Conservation (phyloP, 2,797 vertebrate species). For the Coregonus sp. region DNA sequence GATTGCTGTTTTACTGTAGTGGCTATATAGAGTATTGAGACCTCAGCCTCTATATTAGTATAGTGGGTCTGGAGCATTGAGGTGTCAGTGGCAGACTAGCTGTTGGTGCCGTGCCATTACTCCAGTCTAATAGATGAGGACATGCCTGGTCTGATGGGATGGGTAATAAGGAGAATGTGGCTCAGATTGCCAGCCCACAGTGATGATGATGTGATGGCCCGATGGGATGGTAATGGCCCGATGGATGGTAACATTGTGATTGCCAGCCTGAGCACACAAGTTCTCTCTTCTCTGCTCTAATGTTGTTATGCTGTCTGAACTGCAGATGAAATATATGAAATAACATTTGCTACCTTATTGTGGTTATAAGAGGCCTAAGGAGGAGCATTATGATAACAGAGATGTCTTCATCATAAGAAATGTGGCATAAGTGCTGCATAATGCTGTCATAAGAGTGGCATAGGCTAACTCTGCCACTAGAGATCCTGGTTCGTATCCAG, state of each 20-base stretch:
- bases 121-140: slow-evolving; percentile 71
- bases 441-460: slow-evolving; percentile 4
- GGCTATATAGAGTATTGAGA: slow-evolving; percentile 34
- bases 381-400: slow-evolving; percentile 41
- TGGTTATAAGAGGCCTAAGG: slow-evolving; percentile 35
- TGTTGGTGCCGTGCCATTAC: slow-evolving; percentile 56
- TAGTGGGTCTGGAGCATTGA: slow-evolving; percentile 24
- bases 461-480: too few relatives aligned
- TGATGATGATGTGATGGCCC: slow-evolving; percentile 66
- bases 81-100: slow-evolving; percentile 7
- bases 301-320: slow-evolving; percentile 66
- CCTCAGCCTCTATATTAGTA: neutral
- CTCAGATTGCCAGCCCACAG: slow-evolving; percentile 69
- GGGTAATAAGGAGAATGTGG: slow-evolving; percentile 68
- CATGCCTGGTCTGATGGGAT: slow-evolving; percentile 68
- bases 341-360: slow-evolving; percentile 24
- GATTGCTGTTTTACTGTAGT: slow-evolving; percentile 46
- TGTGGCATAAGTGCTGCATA: slow-evolving; percentile 11
- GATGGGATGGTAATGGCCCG: slow-evolving; percentile 66
- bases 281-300: slow-evolving; percentile 61
- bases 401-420: slow-evolving; percentile 41
- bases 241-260: slow-evolving; percentile 57
- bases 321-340: slow-evolving; percentile 41
- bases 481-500: too few relatives aligned
- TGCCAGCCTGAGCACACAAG: slow-evolving; percentile 66